Evolutionary conservation across 1,140 invertebrate species (phyloP), one percentile per base, ranked within the genome.

Genomic region (Thaumetopoea pityocampa): DNA sequence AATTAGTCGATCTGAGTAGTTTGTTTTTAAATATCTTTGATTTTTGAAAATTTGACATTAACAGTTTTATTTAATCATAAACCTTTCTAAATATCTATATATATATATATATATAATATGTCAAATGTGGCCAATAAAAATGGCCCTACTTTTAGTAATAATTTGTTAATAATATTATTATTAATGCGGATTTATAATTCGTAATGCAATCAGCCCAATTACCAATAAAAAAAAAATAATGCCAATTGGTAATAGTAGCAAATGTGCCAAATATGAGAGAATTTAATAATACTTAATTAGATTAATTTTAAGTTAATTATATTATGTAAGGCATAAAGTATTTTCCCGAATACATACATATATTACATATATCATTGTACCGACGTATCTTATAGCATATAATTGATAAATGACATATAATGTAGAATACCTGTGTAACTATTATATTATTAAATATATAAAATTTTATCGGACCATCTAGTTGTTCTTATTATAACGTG

Each of bases 181-280:
- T n/a, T n/a, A n/a, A n/a, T n/a, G n/a, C n/a, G n/a, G n/a, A n/a
- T n/a, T n/a, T n/a, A n/a, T n/a, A n/a, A n/a, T n/a, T n/a, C n/a
- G n/a, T n/a, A n/a, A 41, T 14, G 17, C 32, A 32, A 32, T 28
- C 28, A 41, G 17, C 37, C n/a, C 27, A 30, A 15, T 32, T 41
- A 24, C 35, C 27, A 45, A 28, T 16, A 8, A 23, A 33, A 20
- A 34, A 33, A 23, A 18, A 33, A 48, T 40, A 53, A 57, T 50
- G 62, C 60, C 70, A 74, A 36, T 52, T 58, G 38, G 45, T 53
- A 51, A 40, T 64, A 57, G 54, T 46, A 29, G 50, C 58, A 70
- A n/a, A 70, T 64, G 77, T 81, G 77, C 77, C 77, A 79, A 81
- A 53, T 67, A 62, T 60, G 64, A 69, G 59, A 65, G 62, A 78